Evolutionary conservation across 35 echinoderm and acorn worm genomes (phyloP).

Genomic region (Heliocidaris tuberculata): DNA sequence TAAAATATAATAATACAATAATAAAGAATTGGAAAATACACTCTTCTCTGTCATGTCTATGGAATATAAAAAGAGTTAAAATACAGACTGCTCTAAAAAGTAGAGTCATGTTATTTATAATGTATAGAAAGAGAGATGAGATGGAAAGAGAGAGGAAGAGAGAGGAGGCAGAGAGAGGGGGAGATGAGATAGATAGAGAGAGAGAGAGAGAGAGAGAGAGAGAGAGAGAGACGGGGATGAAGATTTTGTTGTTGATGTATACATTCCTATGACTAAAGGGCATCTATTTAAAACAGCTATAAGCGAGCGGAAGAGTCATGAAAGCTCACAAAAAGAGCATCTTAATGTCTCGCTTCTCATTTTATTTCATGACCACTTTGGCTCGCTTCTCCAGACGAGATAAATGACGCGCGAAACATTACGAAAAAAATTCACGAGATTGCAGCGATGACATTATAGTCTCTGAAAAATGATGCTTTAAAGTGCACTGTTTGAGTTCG

Average conservation of each 20-base stretch:
- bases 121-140: background rate
- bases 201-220: too few species aligned
- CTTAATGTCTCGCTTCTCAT: background rate
- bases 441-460: slow-evolving; percentile 1
- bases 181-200: background rate
- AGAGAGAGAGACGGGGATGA: too few species aligned
- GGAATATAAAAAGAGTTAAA: background rate
- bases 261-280: background rate
- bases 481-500: background rate
- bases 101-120: background rate
- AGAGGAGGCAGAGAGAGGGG: background rate
- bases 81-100: background rate
- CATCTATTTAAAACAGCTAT: background rate
- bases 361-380: background rate
- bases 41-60: background rate
- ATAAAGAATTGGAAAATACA: background rate
- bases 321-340: background rate
- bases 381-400: background rate
- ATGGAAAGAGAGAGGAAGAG: background rate
- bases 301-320: background rate
- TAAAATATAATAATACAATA: too few species aligned
- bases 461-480: background rate
- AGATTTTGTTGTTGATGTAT: too few species aligned
- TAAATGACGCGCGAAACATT: background rate
- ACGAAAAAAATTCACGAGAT: background rate